phyloP scores from a whole-genome alignment of 2,113 vertebrate species.

The Dryoscopus gambensis region DNA sequence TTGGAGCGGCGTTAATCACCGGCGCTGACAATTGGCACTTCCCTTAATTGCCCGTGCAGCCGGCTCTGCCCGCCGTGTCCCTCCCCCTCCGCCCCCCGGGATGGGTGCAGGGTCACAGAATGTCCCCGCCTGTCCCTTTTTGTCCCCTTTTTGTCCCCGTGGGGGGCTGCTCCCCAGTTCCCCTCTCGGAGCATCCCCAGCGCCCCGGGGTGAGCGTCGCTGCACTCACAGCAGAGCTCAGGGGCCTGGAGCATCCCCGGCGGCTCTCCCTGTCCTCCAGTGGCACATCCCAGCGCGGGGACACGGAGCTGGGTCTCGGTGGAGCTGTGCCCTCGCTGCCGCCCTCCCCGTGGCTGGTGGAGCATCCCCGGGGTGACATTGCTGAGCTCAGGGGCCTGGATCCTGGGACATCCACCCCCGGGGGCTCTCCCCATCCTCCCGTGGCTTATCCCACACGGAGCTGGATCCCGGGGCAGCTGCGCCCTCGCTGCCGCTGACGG shows the following conservation, averaged over 20 bases:
- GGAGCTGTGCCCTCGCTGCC: neutral
- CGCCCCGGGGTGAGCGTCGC: neutral
- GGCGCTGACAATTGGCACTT: conserved; percentile 71
- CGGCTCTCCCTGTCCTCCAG: rapidly evolving
- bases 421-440: neutral
- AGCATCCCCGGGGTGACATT: neutral
- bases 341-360: neutral
- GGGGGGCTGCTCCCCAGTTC: rapidly evolving
- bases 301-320: neutral
- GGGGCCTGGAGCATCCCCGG: neutral
- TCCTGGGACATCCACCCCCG: neutral
- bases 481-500: neutral
- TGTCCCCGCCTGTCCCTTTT: neutral
- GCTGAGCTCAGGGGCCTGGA: neutral
- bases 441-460: rapidly evolving
- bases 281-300: neutral
- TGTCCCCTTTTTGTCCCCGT: neutral
- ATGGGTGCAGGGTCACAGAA: neutral
- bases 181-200: rapidly evolving
- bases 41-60: conserved; percentile 61
- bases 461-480: neutral
- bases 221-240: neutral
- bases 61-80: neutral
- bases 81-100: neutral
- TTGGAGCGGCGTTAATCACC: conserved; percentile 71